Percentiles rank a stretch among this genome's conserved stretches.
Evolutionary conservation across 2,113 vertebrate species (phyloP).

Genomic region (Antennarius striatus): DNA sequence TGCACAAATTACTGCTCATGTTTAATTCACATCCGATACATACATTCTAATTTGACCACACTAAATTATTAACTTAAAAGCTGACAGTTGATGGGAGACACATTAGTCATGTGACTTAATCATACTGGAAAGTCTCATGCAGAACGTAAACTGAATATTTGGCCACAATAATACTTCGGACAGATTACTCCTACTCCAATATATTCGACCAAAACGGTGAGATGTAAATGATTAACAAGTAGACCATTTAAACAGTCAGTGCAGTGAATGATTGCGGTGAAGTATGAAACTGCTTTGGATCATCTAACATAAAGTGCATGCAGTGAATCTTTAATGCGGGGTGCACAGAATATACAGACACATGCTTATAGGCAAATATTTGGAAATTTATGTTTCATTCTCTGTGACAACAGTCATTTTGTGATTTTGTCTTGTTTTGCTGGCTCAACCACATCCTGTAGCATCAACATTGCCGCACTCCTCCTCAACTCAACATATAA

Average conservation of each 20-base stretch:
- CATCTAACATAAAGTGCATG: background rate
- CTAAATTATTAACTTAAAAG: conserved; percentile 71
- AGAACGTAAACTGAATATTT: conserved; percentile 56
- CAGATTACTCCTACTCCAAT: conserved; percentile 24
- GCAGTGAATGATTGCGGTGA: background rate
- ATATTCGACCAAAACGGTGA: conserved; percentile 30
- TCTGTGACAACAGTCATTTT: no score
- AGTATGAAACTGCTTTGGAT: background rate
- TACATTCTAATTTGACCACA: conserved; percentile 72
- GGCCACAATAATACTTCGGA: conserved; percentile 42
- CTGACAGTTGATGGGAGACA: conserved; percentile 59
- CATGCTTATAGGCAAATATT: background rate
- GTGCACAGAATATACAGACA: background rate
- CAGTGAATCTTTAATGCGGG: background rate
- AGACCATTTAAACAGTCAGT: conserved; percentile 10
- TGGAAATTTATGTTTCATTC: no score
- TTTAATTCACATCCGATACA: conserved; percentile 75
- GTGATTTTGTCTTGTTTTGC: no score
- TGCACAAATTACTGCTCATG: conserved; percentile 75
- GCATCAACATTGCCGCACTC: background rate
- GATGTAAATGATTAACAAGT: conserved; percentile 25
- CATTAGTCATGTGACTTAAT: conserved; percentile 57
- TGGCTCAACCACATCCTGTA: no score
- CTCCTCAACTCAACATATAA: background rate
- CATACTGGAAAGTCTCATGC: conserved; percentile 24